A percentile compares a stretch with the other conserved stretches of the same genome.
Conservation (phyloP, 2,888 invertebrate genomes). For the Pycnomerus fuliginosus region DNA sequence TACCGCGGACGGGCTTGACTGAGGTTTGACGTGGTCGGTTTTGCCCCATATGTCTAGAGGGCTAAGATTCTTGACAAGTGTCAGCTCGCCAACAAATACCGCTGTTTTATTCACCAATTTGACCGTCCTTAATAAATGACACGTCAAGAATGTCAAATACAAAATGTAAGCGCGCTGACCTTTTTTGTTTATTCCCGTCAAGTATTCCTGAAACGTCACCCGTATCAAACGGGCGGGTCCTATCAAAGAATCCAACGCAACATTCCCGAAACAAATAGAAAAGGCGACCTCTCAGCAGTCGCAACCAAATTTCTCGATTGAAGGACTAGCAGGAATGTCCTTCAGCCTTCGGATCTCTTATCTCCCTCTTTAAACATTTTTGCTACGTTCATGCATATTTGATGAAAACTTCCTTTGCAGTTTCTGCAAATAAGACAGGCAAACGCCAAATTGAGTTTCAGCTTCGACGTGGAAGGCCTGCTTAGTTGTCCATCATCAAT, state of each 20-base stretch:
- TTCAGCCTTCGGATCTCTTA: no score
- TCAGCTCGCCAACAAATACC: conserved; percentile 27
- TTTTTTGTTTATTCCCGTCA: conserved; percentile 18
- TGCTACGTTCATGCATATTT: no score
- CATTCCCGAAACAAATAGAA: conserved; percentile 16
- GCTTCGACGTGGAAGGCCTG: no score
- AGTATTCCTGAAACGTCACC: conserved; percentile 13
- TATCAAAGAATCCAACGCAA: conserved; percentile 9
- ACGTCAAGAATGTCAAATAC: conserved; percentile 28
- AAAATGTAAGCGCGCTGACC: conserved; percentile 15
- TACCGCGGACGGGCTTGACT: conserved; percentile 17
- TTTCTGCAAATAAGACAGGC: no score
- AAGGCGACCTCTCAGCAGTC: conserved; percentile 7
- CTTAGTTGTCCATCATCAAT: no score
- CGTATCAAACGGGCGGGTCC: conserved; percentile 9
- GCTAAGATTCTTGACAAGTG: conserved; percentile 25
- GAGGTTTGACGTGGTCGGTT: conserved; percentile 19
- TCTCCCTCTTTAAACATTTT: no score
- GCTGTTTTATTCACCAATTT: conserved; percentile 31
- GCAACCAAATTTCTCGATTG: conserved; percentile 15
- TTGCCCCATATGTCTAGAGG: conserved; percentile 14
- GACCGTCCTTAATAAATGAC: conserved; percentile 32
- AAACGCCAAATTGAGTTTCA: no score
- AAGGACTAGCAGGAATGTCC: conserved; percentile 14
- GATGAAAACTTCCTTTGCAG: no score